Base-by-base conservation (phyloP, 2,888 invertebrate species). In the Lamellibrachia columna region DNA sequence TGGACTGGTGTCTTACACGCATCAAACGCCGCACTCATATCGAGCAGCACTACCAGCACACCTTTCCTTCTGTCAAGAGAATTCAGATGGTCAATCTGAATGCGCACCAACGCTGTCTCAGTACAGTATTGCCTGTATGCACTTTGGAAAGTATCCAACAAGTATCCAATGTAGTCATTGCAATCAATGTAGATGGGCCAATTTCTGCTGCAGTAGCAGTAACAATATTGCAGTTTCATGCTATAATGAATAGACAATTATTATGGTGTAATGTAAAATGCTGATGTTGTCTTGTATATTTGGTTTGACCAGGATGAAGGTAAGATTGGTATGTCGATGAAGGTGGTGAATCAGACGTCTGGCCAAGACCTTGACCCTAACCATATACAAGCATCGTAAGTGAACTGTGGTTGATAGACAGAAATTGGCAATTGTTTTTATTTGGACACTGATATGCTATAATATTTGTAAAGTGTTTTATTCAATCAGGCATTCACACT, bases 301-400 rank as follows among this genome's bases (percentile, higher is more conserved):
- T 93, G 15, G 60, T 93, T 95, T 94, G 75, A 94, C 94, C 94
- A 94, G 58, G 95, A 95, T 90, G 94, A 94, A 58, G 94, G 94
- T 7, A 96, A 96, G 93, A 95, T 96, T 92, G 95, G 95, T 11
- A 93, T 96, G 90, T 96, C 96, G 7, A 96, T 96, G 96, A 96
- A 96, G 93, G 94, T 94, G 91, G 96, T 96, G 8, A 96, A 95
- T 92, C 96, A 96, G 93, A 95, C 95, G 1, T 95, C 95, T 91
- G 96, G 96, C 2, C 91, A 95, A 93, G 96, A 96, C 93, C 93
- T 95, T 40, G 96, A 96, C 93, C 95, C 95, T 2, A 95, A 95
- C 92, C 95, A 96, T 94, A 94, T 96, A n/a, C 95, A 96, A 92
- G 93, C 94, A 6, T 95, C 95, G 96, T 96, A 94, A 93, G 94